A percentile compares a stretch with the other conserved stretches of the same genome.
phyloP scores from a whole-genome alignment of 2,113 vertebrate species.

The Rhizomys pruinosus region DNA sequence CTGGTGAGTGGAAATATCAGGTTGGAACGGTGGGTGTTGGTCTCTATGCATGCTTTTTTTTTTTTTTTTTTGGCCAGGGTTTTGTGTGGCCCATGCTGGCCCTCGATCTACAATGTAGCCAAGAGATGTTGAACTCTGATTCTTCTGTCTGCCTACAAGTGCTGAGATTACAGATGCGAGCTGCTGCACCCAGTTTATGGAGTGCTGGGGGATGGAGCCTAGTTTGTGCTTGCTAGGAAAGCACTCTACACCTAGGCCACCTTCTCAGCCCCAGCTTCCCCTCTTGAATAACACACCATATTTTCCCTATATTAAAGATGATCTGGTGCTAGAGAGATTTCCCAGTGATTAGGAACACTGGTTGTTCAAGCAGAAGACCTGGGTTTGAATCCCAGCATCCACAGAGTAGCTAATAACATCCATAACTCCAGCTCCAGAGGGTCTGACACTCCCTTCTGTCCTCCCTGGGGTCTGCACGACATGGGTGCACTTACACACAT shows the following conservation, averaged over 20 bases:
- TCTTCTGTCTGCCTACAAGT: background rate
- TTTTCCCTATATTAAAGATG: background rate
- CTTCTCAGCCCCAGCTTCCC: background rate
- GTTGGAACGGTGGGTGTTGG: background rate
- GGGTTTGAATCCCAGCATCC: too few relatives aligned
- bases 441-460: too few relatives aligned
- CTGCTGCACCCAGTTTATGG: background rate
- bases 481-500: too few relatives aligned
- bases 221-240: background rate
- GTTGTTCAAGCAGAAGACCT: too few relatives aligned
- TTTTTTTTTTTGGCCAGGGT: background rate
- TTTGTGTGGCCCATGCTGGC: background rate
- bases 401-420: too few relatives aligned
- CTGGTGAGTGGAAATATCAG: background rate
- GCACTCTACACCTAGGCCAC: background rate
- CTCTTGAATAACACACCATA: rapidly evolving
- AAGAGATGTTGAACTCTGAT: background rate
- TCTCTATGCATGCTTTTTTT: too few relatives aligned
- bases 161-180: background rate
- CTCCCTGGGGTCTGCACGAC: too few relatives aligned
- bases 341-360: too few relatives aligned
- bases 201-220: too few relatives aligned
- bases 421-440: too few relatives aligned
- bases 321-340: too few relatives aligned
- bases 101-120: background rate